These are phyloP conservation scores for Hypercompe scribonia DNA, from an alignment of 2,888 invertebrate species.

Conservation along the genomic window DNA sequence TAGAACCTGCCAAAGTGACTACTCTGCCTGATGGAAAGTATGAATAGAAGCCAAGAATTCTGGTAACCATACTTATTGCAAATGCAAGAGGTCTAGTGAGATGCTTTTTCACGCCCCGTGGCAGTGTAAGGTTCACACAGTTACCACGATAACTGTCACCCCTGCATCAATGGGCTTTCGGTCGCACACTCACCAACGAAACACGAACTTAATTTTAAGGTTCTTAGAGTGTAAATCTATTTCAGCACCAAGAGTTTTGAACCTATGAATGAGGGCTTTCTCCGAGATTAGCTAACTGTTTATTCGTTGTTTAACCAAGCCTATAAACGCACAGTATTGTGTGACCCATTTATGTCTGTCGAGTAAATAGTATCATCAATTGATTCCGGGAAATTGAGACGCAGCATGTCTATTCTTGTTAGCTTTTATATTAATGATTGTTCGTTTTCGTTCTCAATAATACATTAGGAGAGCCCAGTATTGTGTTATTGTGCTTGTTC, in stretches of 20 bases:
- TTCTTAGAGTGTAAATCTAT: background rate
- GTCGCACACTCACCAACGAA: too few species aligned
- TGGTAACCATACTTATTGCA: too few species aligned
- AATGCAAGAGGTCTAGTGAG: too few species aligned
- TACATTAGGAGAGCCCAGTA: background rate
- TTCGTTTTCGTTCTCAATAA: background rate
- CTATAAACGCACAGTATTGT: background rate
- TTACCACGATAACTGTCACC: too few species aligned
- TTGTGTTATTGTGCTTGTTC: background rate
- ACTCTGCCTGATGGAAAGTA: too few species aligned
- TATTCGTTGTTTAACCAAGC: background rate
- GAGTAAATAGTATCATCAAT: conserved; percentile 7
- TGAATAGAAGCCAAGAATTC: too few species aligned
- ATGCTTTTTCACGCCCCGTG: too few species aligned
- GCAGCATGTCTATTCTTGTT: background rate
- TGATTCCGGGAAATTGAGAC: background rate
- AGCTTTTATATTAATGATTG: background rate
- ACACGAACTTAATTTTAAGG: too few species aligned
- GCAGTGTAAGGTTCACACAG: too few species aligned
- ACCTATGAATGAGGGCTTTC: background rate
- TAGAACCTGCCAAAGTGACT: too few species aligned
- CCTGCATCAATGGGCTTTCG: too few species aligned
- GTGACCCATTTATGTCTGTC: background rate
- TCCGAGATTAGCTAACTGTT: background rate
- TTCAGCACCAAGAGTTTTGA: background rate